phyloP scores from a whole-genome alignment of 2,797 vertebrate genomes.

The Gambusia yucatana region DNA sequence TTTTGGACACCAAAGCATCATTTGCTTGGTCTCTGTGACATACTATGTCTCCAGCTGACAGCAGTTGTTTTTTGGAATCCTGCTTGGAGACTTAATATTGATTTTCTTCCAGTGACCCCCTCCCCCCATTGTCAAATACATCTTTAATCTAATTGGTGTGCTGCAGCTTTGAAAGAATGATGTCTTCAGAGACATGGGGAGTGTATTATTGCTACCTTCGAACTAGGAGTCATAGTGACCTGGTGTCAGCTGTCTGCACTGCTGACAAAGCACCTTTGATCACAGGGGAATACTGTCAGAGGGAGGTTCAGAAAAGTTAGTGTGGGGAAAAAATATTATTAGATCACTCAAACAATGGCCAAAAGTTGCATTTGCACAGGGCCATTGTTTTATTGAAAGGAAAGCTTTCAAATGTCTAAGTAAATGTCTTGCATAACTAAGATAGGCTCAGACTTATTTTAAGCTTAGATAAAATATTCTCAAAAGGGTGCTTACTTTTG shows the following conservation, averaged over 20 bases:
- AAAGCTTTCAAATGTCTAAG: neutral
- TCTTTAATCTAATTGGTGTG: conserved; percentile 75
- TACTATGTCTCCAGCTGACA: conserved; percentile 56
- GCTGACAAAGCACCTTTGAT: conserved; percentile 69
- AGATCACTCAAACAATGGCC: conserved; percentile 26
- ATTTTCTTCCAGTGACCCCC: conserved; percentile 63
- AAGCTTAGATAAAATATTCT: neutral
- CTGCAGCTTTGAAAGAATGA: conserved; percentile 61
- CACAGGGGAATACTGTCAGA: conserved; percentile 41
- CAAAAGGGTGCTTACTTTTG: neutral
- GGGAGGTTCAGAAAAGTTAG: conserved; percentile 26
- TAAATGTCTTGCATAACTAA: neutral
- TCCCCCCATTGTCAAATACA: conserved; percentile 72
- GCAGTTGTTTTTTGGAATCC: conserved; percentile 62
- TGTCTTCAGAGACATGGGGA: conserved; percentile 64
- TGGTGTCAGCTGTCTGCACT: conserved; percentile 57
- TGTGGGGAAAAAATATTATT: neutral
- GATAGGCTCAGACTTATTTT: neutral
- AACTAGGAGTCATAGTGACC: conserved; percentile 57
- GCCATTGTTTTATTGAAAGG: neutral
- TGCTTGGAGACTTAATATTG: conserved; percentile 65
- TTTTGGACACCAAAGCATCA: conserved; percentile 33
- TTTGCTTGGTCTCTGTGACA: conserved; percentile 44
- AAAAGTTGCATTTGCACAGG: neutral
- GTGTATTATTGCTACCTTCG: conserved; percentile 70